These are phyloP conservation scores for Tupaia chinensis DNA, from an alignment of 2,113 vertebrate genomes.

Conservation along the genomic window DNA sequence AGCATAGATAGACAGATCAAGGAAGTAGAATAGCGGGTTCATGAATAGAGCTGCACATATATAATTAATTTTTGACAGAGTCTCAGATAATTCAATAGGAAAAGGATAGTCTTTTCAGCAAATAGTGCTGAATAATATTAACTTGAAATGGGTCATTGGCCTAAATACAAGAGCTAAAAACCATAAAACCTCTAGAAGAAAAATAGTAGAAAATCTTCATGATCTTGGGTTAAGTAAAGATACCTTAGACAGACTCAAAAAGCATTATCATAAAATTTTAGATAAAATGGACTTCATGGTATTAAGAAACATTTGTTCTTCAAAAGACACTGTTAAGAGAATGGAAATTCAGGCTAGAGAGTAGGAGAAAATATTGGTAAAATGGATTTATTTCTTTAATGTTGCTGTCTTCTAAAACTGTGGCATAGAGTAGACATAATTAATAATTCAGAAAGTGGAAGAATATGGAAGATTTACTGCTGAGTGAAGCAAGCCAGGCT, in stretches of 20 bases:
- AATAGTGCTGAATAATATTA: neutral
- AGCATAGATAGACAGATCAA: neutral
- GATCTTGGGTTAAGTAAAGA: neutral
- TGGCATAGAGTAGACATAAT: neutral
- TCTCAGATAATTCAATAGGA: neutral
- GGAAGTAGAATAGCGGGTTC: neutral
- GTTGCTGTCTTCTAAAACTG: neutral
- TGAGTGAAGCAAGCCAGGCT: no score
- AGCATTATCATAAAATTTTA: neutral
- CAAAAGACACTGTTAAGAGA: neutral
- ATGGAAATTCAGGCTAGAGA: neutral
- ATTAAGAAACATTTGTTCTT: neutral
- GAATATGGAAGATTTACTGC: no score
- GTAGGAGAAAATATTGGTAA: neutral
- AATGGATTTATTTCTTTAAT: neutral
- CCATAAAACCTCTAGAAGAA: neutral
- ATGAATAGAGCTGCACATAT: neutral
- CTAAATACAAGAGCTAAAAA: neutral
- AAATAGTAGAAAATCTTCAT: neutral
- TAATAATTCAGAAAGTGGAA: neutral
- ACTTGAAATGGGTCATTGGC: neutral
- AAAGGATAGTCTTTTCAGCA: neutral
- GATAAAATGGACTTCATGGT: neutral
- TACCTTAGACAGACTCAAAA: neutral
- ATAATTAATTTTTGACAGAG: constrained; percentile 23